These are phyloP conservation scores for Penelope pileata DNA, from an alignment of 2,113 vertebrate genomes.

Conservation along the genomic window DNA sequence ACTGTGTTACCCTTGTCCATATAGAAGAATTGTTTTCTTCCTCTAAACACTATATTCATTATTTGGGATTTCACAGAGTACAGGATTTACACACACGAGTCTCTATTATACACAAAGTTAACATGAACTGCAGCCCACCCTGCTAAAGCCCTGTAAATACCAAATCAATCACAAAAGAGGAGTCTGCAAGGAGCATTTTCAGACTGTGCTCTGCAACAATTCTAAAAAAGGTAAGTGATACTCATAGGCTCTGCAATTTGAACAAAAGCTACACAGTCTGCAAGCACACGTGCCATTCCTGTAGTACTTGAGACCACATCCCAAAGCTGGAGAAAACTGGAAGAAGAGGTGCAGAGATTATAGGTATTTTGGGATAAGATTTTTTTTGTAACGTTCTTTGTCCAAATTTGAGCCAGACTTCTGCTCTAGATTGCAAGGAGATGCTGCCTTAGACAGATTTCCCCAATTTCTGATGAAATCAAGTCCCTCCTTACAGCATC, in stretches of 20 bases:
- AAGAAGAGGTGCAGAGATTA: neutral
- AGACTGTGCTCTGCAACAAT: neutral
- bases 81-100: neutral
- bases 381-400: neutral
- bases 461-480: neutral
- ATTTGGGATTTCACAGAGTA: neutral
- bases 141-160: neutral
- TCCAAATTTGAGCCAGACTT: neutral
- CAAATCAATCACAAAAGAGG: neutral
- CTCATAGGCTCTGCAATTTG: neutral
- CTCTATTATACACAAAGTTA: neutral
- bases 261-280: rapidly evolving
- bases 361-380: neutral
- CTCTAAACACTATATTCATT: neutral
- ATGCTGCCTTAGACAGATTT: neutral
- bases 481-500: neutral
- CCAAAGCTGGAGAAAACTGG: neutral
- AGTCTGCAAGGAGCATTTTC: rapidly evolving
- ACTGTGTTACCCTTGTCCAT: neutral
- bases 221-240: neutral
- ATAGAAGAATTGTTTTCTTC: neutral
- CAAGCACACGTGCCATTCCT: neutral
- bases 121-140: neutral
- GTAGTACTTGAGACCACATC: rapidly evolving
- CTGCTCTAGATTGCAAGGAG: neutral